Conservation (phyloP, 2,888 invertebrate genomes). For the Pocota personata region DNA sequence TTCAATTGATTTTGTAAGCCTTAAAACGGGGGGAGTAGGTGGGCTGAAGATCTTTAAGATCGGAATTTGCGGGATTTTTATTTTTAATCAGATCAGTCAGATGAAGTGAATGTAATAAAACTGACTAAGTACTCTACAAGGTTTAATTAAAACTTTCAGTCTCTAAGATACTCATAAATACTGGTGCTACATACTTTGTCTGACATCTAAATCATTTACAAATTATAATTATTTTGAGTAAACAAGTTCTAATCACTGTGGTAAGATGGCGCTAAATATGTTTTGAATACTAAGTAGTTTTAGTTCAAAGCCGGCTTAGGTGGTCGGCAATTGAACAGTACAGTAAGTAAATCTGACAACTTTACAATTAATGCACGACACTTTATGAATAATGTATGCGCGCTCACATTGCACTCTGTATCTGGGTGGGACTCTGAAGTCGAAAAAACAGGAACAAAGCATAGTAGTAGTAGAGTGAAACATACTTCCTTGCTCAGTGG, state of each 20-base stretch:
- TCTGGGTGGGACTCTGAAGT: background rate
- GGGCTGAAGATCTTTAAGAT: background rate
- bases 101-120: too few relatives aligned
- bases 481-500: too few relatives aligned
- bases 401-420: background rate
- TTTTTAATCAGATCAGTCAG: background rate
- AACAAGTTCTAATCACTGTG: background rate
- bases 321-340: background rate
- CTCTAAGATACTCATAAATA: too few relatives aligned
- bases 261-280: background rate
- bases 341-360: background rate
- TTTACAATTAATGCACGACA: slow-evolving; percentile 1
- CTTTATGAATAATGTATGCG: background rate
- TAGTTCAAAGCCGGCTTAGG: background rate
- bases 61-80: background rate
- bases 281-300: background rate
- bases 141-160: background rate
- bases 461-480: too few relatives aligned
- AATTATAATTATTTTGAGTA: background rate
- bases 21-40: background rate
- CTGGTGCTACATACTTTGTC: background rate
- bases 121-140: background rate
- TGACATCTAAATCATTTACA: background rate
- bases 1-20: slow-evolving; percentile 30
- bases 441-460: too few relatives aligned